These are phyloP conservation scores for Streptopelia turtur DNA, from an alignment of 2,797 vertebrate species.

Conservation along the genomic window DNA sequence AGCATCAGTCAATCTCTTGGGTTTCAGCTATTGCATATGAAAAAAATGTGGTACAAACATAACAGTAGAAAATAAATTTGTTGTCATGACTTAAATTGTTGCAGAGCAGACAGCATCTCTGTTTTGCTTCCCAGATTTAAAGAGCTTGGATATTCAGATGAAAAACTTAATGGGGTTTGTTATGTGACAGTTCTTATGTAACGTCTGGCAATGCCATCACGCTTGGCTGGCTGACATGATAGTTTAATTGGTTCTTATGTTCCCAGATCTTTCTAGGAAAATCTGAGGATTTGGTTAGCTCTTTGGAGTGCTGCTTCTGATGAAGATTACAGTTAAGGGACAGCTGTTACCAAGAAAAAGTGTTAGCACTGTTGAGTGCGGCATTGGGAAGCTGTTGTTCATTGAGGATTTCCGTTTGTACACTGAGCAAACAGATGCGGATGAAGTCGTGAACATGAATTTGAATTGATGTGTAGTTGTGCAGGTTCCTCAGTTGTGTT, in stretches of 20 bases:
- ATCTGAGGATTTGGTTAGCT: not conserved
- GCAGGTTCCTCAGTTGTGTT: not conserved
- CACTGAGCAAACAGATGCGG: not conserved
- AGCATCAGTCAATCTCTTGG: not conserved
- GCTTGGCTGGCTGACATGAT: not conserved
- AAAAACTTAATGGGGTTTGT: not conserved
- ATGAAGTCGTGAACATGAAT: not conserved
- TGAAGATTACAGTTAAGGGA: not conserved
- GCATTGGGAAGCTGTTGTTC: not conserved
- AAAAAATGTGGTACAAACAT: not conserved
- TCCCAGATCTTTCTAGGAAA: slow-evolving; percentile 46
- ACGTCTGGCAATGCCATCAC: not conserved
- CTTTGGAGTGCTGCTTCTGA: not conserved
- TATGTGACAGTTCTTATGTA: not conserved
- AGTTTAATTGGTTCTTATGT: slow-evolving; percentile 21
- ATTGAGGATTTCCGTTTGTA: not conserved
- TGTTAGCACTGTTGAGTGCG: not conserved
- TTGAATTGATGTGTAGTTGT: not conserved
- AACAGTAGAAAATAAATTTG: not conserved
- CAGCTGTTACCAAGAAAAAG: not conserved
- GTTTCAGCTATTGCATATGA: not conserved
- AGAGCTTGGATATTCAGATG: not conserved
- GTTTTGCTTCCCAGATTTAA: not conserved
- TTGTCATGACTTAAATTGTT: not conserved
- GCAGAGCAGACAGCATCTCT: not conserved